Conservation (phyloP, 2,113 vertebrate species). For the Eptatretus burgeri region DNA sequence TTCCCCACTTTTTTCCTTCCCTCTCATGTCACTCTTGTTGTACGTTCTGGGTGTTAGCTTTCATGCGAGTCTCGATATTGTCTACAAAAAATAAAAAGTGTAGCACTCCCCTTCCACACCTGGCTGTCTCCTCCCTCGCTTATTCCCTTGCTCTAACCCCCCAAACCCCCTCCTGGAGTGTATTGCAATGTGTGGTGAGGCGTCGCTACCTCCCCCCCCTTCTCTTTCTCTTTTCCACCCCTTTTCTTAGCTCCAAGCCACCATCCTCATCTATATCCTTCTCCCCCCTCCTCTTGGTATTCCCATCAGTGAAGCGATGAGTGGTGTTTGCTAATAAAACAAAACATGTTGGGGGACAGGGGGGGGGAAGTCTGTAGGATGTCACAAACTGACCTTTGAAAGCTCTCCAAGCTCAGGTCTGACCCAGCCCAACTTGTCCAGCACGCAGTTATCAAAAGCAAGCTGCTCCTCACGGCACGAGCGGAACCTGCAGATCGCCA, state of each 20-base stretch:
- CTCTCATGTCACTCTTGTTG: too few relatives aligned
- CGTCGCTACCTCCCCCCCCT: background rate
- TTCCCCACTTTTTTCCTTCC: too few relatives aligned
- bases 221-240: background rate
- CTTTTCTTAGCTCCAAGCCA: background rate
- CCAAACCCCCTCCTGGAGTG: too few relatives aligned
- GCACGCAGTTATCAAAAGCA: slow-evolving; percentile 56
- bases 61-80: too few relatives aligned
- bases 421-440: slow-evolving; percentile 71
- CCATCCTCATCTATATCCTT: background rate
- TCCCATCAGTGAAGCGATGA: background rate
- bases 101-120: too few relatives aligned
- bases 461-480: slow-evolving; percentile 48
- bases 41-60: too few relatives aligned
- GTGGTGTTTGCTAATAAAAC: too few relatives aligned
- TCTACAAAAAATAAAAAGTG: too few relatives aligned
- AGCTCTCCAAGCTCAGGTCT: slow-evolving; percentile 57
- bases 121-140: too few relatives aligned
- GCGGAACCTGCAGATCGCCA: slow-evolving; percentile 24
- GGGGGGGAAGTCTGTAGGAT: too few relatives aligned
- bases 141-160: too few relatives aligned
- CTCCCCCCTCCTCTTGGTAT: background rate
- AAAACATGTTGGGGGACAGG: background rate
- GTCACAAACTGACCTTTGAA: slow-evolving; percentile 45
- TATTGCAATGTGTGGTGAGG: too few relatives aligned